Evolutionary conservation across 2,113 vertebrate genomes (phyloP).

Genomic region (Kryptolebias marmoratus): DNA sequence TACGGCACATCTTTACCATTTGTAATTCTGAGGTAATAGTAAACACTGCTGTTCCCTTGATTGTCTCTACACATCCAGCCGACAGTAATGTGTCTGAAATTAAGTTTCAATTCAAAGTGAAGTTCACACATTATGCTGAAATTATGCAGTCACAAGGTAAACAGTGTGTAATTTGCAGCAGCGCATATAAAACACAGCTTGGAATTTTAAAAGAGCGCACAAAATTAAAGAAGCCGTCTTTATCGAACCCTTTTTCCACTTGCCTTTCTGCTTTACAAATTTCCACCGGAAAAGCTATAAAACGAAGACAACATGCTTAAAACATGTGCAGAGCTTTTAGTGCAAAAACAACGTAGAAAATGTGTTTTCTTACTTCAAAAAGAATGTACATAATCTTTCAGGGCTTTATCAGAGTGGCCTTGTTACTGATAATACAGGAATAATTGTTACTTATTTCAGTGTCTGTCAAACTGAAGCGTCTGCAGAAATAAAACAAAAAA

Average conservation of each 20-base stretch:
- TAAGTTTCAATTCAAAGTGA: conserved; percentile 33
- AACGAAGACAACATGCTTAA: conserved; percentile 12
- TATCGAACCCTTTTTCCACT: conserved; percentile 7
- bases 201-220: conserved; percentile 26
- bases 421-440: not conserved
- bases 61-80: conserved; percentile 41
- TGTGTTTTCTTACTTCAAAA: no score
- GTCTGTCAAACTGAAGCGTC: conserved; percentile 1
- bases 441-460: not conserved
- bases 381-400: conserved; percentile 1
- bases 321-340: not conserved
- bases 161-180: conserved; percentile 50
- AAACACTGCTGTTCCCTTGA: conserved; percentile 48
- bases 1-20: conserved; percentile 33
- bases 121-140: conserved; percentile 42
- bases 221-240: conserved; percentile 32
- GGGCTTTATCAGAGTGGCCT: not conserved
- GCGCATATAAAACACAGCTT: conserved; percentile 30
- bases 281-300: conserved; percentile 10
- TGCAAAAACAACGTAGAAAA: no score
- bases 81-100: conserved; percentile 44
- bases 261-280: conserved; percentile 16
- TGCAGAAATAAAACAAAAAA: not conserved
- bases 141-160: conserved; percentile 35
- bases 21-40: conserved; percentile 31